Conservation (phyloP, 2,113 vertebrate genomes). For the Tyrannus savana region DNA sequence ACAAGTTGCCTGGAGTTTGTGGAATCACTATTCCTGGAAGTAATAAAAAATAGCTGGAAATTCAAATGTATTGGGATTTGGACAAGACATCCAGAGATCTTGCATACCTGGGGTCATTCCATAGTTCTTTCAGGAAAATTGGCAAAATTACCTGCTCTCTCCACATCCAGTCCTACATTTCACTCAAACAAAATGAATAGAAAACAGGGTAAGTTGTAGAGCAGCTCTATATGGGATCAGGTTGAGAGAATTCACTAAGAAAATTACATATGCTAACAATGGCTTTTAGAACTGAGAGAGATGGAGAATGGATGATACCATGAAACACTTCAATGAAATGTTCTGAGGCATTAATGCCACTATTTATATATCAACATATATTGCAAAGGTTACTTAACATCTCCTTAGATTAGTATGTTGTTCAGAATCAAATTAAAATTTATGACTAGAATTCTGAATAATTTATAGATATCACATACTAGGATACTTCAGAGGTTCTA, state of each 20-base stretch:
- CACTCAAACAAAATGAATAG: background rate
- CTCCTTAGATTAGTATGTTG: constrained; percentile 59
- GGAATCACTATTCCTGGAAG: background rate
- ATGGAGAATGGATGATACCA: background rate
- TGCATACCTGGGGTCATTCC: background rate
- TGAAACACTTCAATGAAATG: constrained; percentile 35
- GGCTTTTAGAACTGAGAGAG: background rate
- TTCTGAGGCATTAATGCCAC: constrained; percentile 57
- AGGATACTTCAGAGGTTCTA: constrained; percentile 37
- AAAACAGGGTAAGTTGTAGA: background rate
- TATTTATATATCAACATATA: constrained; percentile 54
- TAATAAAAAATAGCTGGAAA: background rate
- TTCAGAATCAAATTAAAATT: constrained; percentile 68
- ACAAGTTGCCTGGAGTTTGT: background rate
- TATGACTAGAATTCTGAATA: constrained; percentile 70
- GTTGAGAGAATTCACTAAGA: background rate
- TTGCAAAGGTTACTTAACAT: constrained; percentile 69
- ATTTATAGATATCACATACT: constrained; percentile 62
- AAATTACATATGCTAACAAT: background rate
- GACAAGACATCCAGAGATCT: background rate
- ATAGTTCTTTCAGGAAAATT: background rate
- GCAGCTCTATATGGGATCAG: background rate
- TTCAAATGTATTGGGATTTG: background rate
- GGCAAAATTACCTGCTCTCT: background rate
- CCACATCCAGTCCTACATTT: background rate